Evolutionary conservation across 1,140 invertebrate genomes (phyloP).

Genomic region (Tetraneura akinire): DNA sequence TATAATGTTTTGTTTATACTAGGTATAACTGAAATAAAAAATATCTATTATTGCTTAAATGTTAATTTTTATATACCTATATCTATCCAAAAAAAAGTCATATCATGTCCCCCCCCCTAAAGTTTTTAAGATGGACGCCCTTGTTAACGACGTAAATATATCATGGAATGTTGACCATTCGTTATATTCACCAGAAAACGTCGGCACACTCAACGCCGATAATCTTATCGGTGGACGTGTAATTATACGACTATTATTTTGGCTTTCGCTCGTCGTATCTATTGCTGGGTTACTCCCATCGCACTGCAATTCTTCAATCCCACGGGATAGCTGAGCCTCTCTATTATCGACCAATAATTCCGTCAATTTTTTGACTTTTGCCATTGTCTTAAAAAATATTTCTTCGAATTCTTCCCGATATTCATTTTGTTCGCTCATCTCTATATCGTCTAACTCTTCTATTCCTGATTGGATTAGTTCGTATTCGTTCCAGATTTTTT

Average conservation of each 20-base stretch:
- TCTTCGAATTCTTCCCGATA: neutral
- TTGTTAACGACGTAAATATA: neutral
- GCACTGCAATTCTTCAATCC: neutral
- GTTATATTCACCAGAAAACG: neutral
- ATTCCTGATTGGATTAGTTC: neutral
- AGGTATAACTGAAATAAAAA: no score
- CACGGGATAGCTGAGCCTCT: neutral
- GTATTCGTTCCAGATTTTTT: neutral
- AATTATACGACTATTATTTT: neutral
- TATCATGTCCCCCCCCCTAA: no score
- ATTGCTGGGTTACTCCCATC: neutral
- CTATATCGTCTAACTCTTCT: neutral
- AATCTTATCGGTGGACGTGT: neutral
- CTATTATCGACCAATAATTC: neutral
- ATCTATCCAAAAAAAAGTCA: no score
- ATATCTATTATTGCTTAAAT: no score
- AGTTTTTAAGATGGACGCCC: no score
- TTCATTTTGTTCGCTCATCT: neutral
- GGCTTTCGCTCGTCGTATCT: neutral
- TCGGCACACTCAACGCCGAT: neutral
- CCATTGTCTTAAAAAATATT: neutral
- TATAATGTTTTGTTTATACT: no score
- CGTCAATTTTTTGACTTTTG: neutral
- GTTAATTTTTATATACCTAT: no score
- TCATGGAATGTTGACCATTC: neutral